Evolutionary conservation across 2,797 vertebrate species (phyloP).

Genomic region (Carapus acus): DNA sequence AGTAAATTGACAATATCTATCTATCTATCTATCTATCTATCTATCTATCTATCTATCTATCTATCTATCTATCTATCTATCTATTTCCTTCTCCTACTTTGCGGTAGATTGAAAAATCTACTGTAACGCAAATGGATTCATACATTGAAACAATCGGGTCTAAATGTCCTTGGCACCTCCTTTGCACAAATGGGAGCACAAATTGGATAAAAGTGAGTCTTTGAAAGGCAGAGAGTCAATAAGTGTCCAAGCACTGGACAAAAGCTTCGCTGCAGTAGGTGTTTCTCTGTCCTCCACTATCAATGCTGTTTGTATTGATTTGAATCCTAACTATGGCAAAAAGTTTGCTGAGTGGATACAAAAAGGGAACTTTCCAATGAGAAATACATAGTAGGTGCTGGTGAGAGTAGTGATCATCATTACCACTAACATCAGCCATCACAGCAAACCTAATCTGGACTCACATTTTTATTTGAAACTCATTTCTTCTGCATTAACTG

Average conservation of each 20-base stretch:
- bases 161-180: constrained; percentile 20
- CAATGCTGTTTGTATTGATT: constrained; percentile 28
- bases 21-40: too few species aligned
- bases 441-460: constrained; percentile 5
- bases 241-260: constrained; percentile 7
- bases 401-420: constrained; percentile 21
- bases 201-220: constrained; percentile 12
- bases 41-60: too few species aligned
- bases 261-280: constrained; percentile 7
- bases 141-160: background rate
- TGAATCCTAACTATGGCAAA: constrained; percentile 12
- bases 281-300: constrained; percentile 35
- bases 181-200: background rate
- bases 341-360: constrained; percentile 21
- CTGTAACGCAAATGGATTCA: background rate
- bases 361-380: constrained; percentile 11
- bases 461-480: constrained; percentile 13
- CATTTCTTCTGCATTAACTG: constrained; percentile 9
- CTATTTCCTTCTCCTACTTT: too few species aligned
- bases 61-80: too few species aligned
- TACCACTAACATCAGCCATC: constrained; percentile 24
- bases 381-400: constrained; percentile 16
- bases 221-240: constrained; percentile 16
- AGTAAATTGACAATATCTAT: too few species aligned
- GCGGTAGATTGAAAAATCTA: too few species aligned